A percentile compares a stretch with the other conserved stretches of the same genome.
Conservation (phyloP, 2,113 vertebrate species). For the Mesembrinibis cayennensis region DNA sequence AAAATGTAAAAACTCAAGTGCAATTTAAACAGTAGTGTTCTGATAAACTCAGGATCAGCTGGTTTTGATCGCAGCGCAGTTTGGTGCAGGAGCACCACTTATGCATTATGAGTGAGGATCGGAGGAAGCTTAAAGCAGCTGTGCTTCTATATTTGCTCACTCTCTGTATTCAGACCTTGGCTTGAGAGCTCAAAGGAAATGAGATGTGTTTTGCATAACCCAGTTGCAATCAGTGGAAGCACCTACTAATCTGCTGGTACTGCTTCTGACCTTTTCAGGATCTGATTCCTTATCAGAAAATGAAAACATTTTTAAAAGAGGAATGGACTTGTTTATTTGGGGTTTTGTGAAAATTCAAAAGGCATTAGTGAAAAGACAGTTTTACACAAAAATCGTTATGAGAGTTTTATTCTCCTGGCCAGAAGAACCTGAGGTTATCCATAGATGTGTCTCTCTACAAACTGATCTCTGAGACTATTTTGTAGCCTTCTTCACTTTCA, state of each 20-base stretch:
- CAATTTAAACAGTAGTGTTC: background rate
- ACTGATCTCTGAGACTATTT: background rate
- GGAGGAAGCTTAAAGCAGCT: constrained; percentile 55
- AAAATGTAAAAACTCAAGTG: constrained; percentile 30
- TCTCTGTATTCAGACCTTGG: constrained; percentile 62
- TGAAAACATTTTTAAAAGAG: background rate
- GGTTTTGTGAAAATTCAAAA: background rate
- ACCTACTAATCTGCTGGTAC: constrained; percentile 45
- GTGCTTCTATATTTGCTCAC: constrained; percentile 57
- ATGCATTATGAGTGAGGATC: background rate
- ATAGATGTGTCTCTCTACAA: background rate
- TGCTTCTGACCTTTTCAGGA: constrained; percentile 30
- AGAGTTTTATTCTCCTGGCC: background rate
- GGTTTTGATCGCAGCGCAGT: constrained; percentile 13
- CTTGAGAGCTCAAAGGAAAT: constrained; percentile 60
- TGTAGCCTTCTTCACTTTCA: background rate
- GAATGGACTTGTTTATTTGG: background rate
- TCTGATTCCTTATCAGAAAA: constrained; percentile 26
- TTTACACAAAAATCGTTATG: background rate
- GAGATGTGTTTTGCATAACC: constrained; percentile 61
- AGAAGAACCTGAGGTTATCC: background rate
- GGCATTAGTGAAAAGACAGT: background rate
- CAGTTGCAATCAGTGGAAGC: constrained; percentile 60
- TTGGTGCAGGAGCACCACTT: constrained; percentile 54
- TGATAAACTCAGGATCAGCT: constrained; percentile 47